A percentile compares a stretch with the other conserved stretches of the same genome.
Conservation (phyloP, 2,888 invertebrate genomes). For the Kryphioiulus occultus region DNA sequence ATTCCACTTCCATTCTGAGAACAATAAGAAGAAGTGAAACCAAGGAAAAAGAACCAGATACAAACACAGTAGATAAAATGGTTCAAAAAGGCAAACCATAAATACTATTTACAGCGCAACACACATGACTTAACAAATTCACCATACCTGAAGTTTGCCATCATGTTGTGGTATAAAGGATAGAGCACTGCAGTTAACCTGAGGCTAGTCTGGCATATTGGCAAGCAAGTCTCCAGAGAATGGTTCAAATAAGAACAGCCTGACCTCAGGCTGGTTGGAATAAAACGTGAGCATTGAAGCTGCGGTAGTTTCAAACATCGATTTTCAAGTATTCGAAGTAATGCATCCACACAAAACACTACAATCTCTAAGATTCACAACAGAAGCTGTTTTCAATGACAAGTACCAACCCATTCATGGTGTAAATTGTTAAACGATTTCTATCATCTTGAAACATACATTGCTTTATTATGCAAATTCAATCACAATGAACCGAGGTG, state of each 20-base stretch:
- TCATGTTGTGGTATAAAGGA: background rate
- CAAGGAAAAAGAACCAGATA: background rate
- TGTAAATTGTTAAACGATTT: no score
- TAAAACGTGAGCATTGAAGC: background rate
- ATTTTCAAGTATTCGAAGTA: background rate
- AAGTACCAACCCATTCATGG: no score
- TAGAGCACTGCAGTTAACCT: background rate
- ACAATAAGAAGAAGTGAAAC: background rate
- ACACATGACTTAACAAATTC: no score
- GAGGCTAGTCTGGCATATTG: background rate
- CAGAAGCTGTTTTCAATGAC: no score
- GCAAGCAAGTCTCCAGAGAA: background rate
- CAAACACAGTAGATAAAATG: background rate
- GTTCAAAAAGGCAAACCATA: no score
- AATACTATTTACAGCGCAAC: no score
- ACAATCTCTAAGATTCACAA: no score
- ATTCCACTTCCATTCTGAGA: background rate
- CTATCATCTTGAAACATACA: no score
- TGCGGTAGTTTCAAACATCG: background rate
- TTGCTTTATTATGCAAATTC: no score
- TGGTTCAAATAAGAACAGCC: background rate
- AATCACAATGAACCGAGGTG: no score
- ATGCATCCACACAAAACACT: no score
- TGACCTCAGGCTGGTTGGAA: background rate
- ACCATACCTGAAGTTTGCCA: background rate